Conservation (phyloP, 2,797 vertebrate genomes). For the Onychomys leucogaster region DNA sequence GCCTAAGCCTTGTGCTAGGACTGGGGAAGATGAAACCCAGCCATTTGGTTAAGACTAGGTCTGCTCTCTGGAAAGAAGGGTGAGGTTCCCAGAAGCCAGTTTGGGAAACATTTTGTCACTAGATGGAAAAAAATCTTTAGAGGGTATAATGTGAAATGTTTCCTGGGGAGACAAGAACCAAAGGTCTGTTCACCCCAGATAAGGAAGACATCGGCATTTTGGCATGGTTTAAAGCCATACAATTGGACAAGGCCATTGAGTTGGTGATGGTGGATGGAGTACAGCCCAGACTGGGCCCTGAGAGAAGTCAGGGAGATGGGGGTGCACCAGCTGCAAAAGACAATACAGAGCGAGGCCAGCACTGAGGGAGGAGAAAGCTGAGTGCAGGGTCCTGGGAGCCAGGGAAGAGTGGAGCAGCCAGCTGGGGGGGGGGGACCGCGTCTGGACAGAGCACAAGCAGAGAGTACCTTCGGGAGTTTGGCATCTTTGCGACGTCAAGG, state of each 20-base stretch:
- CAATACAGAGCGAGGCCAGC: not conserved
- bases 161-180: not conserved
- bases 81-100: not conserved
- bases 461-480: rapidly evolving
- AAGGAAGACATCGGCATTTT: not conserved
- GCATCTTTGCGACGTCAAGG: not conserved
- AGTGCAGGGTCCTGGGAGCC: not conserved
- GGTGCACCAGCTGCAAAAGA: not conserved
- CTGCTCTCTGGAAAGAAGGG: not conserved
- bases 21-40: not conserved
- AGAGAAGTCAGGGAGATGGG: not conserved
- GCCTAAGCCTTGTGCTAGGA: not conserved
- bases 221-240: not conserved
- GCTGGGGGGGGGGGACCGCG: no score
- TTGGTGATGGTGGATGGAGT: not conserved
- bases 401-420: not conserved
- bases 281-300: not conserved
- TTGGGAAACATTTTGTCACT: not conserved
- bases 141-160: not conserved
- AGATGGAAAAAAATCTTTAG: not conserved
- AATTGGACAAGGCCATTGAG: not conserved
- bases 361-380: not conserved
- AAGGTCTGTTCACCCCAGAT: not conserved
- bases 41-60: not conserved
- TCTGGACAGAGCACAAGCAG: not conserved